Percentiles rank a stretch among this genome's conserved stretches.
Evolutionary conservation across 2,113 vertebrate genomes (phyloP).

Genomic region (Tor tambroides): DNA sequence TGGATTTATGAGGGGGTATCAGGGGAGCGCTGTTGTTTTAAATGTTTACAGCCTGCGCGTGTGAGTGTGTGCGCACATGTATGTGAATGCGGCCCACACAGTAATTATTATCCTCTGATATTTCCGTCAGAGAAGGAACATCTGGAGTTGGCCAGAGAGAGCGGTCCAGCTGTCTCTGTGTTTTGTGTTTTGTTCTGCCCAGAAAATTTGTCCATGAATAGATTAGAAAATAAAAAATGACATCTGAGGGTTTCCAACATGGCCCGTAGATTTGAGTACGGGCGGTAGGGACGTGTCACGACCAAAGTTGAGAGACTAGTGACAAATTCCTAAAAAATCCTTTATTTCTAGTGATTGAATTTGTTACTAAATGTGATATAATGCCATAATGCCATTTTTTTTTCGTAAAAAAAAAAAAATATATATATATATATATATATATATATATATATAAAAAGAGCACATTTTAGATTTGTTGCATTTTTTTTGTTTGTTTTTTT

Average conservation of each 20-base stretch:
- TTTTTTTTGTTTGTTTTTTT: too few species aligned
- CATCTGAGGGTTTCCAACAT: conserved; percentile 6
- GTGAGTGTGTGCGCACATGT: conserved; percentile 8
- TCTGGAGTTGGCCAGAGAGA: conserved; percentile 45
- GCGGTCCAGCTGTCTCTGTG: conserved; percentile 31
- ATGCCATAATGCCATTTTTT: too few species aligned
- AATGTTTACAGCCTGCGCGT: conserved; percentile 66
- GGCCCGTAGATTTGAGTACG: neutral
- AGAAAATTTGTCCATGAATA: conserved; percentile 8
- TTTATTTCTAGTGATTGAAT: neutral
- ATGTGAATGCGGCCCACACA: conserved; percentile 22
- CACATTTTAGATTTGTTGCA: too few species aligned
- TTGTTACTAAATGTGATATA: neutral
- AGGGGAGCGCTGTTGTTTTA: conserved; percentile 71
- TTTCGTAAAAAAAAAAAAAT: too few species aligned
- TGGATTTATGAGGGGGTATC: conserved; percentile 69
- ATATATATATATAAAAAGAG: too few species aligned
- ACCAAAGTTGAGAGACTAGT: neutral
- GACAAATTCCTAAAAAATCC: neutral
- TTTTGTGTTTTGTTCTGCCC: conserved; percentile 1
- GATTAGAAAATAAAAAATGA: conserved; percentile 5
- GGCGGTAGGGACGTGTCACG: neutral
- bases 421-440: too few species aligned
- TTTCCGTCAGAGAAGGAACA: conserved; percentile 37
- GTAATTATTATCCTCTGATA: conserved; percentile 46